Conservation (phyloP, 2,888 invertebrate genomes). For the Strigamia crassipes region DNA sequence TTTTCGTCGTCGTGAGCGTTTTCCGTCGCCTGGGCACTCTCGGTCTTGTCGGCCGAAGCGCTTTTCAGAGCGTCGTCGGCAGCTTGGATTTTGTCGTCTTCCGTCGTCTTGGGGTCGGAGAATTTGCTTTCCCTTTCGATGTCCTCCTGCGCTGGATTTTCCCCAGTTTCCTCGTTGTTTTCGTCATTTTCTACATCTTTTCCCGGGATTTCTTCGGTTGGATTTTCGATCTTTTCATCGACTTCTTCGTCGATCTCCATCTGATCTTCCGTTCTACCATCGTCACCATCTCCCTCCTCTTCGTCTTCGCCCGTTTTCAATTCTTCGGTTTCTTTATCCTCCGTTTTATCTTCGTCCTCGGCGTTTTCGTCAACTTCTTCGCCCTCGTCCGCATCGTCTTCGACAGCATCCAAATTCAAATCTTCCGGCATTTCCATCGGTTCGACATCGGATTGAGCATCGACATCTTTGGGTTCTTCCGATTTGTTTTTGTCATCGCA, state of each 20-base stretch:
- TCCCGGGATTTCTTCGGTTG: slow-evolving; percentile 58
- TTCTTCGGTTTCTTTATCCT: slow-evolving; percentile 52
- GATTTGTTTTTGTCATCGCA: slow-evolving; percentile 46
- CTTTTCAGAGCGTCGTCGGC: background rate
- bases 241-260: slow-evolving; percentile 54
- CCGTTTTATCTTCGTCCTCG: slow-evolving; percentile 61
- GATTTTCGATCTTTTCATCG: slow-evolving; percentile 59
- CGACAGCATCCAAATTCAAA: slow-evolving; percentile 71
- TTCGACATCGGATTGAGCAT: slow-evolving; percentile 72
- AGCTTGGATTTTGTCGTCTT: slow-evolving; percentile 46
- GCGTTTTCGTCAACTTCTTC: slow-evolving; percentile 64
- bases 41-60: background rate
- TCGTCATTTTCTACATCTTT: slow-evolving; percentile 58
- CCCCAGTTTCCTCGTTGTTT: slow-evolving; percentile 57
- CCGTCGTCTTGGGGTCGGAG: slow-evolving; percentile 58
- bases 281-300: slow-evolving; percentile 63
- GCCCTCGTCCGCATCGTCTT: slow-evolving; percentile 52
- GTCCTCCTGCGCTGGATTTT: slow-evolving; percentile 59
- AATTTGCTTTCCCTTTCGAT: slow-evolving; percentile 71
- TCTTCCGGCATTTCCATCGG: slow-evolving; percentile 72
- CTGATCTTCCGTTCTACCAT: slow-evolving; percentile 63
- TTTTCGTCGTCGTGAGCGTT: background rate
- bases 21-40: background rate
- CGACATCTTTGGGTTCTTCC: slow-evolving; percentile 52
- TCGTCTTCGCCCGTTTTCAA: slow-evolving; percentile 59